Evolutionary conservation across 2,888 invertebrate genomes (phyloP).

Genomic region (Adelphocoris suturalis): DNA sequence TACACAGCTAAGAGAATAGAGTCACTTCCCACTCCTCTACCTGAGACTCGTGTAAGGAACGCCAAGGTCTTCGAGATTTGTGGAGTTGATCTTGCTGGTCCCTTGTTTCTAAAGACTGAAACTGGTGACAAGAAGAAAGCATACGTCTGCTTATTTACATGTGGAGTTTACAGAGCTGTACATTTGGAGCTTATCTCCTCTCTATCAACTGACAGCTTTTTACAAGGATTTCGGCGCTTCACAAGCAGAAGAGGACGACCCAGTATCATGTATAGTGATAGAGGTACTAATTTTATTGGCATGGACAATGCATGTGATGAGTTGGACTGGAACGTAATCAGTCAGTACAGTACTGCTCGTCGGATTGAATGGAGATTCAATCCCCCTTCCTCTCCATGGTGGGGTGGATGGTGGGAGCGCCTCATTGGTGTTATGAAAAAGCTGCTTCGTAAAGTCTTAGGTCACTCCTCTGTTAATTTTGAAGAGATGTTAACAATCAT

Average conservation of each 20-base stretch:
- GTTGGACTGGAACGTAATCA: background rate
- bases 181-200: background rate
- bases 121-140: conserved; percentile 28
- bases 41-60: background rate
- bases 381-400: conserved; percentile 33
- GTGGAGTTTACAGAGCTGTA: background rate
- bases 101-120: conserved; percentile 76
- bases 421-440: conserved; percentile 64
- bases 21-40: background rate
- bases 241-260: background rate
- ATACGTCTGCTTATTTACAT: conserved; percentile 73
- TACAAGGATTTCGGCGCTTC: background rate
- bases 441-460: background rate
- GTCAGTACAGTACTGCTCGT: background rate
- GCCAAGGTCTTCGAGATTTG: conserved; percentile 76
- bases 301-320: background rate
- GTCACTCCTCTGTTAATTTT: conserved; percentile 3
- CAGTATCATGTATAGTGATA: background rate
- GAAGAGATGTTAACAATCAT: background rate
- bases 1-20: conserved; percentile 14
- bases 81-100: conserved; percentile 78
- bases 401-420: conserved; percentile 76
- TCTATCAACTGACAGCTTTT: background rate
- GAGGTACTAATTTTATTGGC: background rate
- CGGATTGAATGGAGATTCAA: conserved; percentile 24